These are phyloP conservation scores for Nipponacmea schrenckii DNA, from an alignment of 2,888 invertebrate genomes.

Conservation along the genomic window DNA sequence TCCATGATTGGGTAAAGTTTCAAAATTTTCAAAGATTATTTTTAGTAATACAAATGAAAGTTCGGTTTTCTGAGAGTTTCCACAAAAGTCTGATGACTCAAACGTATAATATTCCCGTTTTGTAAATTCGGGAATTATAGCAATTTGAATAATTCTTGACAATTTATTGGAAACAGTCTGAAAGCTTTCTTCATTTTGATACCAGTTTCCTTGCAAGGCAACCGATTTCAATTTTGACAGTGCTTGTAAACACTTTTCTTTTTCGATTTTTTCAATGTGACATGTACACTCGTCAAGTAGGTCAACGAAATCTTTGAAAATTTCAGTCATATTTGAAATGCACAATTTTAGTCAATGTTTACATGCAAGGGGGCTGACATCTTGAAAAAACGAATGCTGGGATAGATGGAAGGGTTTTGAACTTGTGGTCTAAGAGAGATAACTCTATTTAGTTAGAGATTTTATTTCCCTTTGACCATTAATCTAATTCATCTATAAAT, in stretches of 20 bases:
- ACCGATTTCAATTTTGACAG: too few relatives aligned
- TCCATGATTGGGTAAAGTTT: neutral
- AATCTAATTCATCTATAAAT: too few relatives aligned
- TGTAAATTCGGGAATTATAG: conserved; percentile 27
- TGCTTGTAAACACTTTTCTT: too few relatives aligned
- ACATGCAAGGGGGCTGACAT: neutral
- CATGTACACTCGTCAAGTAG: too few relatives aligned
- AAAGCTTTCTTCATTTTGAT: neutral
- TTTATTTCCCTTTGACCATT: neutral
- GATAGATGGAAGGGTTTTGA: neutral
- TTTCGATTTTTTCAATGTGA: too few relatives aligned
- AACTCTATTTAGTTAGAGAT: neutral
- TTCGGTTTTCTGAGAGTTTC: conserved; percentile 29
- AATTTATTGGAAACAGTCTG: neutral
- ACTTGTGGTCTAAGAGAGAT: neutral
- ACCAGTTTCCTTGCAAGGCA: neutral
- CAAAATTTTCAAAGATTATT: conserved; percentile 20
- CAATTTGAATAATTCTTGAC: conserved; percentile 13
- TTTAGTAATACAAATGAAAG: conserved; percentile 25
- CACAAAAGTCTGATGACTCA: conserved; percentile 38
- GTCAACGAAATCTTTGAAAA: too few relatives aligned
- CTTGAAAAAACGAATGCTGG: neutral
- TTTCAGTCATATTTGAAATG: too few relatives aligned
- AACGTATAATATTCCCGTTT: conserved; percentile 36
- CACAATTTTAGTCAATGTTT: neutral